These are phyloP conservation scores for Caradrina clavipalpis DNA, from an alignment of 2,888 invertebrate genomes.

Conservation along the genomic window DNA sequence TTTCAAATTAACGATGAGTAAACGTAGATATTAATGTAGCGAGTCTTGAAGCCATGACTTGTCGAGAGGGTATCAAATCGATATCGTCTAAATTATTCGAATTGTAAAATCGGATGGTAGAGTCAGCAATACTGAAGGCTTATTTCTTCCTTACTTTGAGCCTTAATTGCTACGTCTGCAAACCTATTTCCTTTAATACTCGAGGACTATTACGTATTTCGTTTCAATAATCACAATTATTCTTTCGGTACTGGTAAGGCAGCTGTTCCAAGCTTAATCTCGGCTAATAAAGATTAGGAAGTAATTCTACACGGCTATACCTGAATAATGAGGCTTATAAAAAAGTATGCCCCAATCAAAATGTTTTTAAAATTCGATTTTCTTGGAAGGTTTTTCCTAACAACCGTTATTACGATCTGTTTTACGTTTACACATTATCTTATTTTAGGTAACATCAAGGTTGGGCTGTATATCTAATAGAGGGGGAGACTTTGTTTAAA, in stretches of 20 bases:
- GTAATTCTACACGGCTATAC: constrained; percentile 61
- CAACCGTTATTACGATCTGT: constrained; percentile 35
- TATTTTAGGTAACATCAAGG: constrained; percentile 18
- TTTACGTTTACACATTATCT: constrained; percentile 40
- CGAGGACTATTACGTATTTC: constrained; percentile 28
- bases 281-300: constrained; percentile 65
- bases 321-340: constrained; percentile 69
- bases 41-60: constrained; percentile 5
- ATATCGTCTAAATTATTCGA: constrained; percentile 49
- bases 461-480: constrained; percentile 6
- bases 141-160: constrained; percentile 56
- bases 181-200: constrained; percentile 56
- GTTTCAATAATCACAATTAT: constrained; percentile 69
- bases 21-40: constrained; percentile 16
- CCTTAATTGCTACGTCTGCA: constrained; percentile 60
- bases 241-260: constrained; percentile 60
- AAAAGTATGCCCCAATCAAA: constrained; percentile 56
- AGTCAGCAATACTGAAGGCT: constrained; percentile 60
- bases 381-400: constrained; percentile 13
- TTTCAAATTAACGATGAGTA: constrained; percentile 33
- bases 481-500: constrained; percentile 6
- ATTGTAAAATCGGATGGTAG: constrained; percentile 49
- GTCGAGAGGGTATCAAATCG: constrained; percentile 40
- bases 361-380: constrained; percentile 54
- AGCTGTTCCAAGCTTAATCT: constrained; percentile 70